Conservation (phyloP, 2,888 invertebrate genomes). For the Amiota communis region DNA sequence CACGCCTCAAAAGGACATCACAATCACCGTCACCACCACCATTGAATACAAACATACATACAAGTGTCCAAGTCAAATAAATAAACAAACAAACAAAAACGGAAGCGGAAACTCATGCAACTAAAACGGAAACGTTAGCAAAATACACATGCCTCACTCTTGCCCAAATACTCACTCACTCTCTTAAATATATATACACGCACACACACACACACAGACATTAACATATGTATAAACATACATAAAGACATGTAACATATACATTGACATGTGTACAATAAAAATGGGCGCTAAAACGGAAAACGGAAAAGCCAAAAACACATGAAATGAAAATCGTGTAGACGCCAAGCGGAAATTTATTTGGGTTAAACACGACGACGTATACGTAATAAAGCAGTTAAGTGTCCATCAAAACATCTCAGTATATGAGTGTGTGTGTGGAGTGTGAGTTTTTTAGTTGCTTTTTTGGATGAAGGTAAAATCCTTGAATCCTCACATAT, state of each 20-base stretch:
- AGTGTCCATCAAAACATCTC: neutral
- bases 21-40: neutral
- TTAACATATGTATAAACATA: too few relatives aligned
- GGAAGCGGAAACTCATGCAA: conserved; percentile 63
- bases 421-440: too few relatives aligned
- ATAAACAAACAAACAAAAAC: conserved; percentile 41
- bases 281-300: conserved; percentile 8
- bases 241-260: too few relatives aligned
- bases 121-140: conserved; percentile 58
- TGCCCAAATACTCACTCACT: too few relatives aligned
- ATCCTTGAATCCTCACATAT: too few relatives aligned
- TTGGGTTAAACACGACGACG: conserved; percentile 51
- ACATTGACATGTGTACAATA: neutral
- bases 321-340: conserved; percentile 11
- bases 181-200: too few relatives aligned
- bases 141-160: neutral
- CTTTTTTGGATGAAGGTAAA: too few relatives aligned
- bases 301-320: neutral
- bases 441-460: too few relatives aligned
- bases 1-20: neutral
- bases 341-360: conserved; percentile 53
- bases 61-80: conserved; percentile 52
- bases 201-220: too few relatives aligned
- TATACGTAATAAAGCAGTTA: conserved; percentile 55
- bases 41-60: conserved; percentile 27